A percentile compares a stretch with the other conserved stretches of the same genome.
phyloP scores from a whole-genome alignment of 2,113 vertebrate genomes.

The Burhinus bistriatus region DNA sequence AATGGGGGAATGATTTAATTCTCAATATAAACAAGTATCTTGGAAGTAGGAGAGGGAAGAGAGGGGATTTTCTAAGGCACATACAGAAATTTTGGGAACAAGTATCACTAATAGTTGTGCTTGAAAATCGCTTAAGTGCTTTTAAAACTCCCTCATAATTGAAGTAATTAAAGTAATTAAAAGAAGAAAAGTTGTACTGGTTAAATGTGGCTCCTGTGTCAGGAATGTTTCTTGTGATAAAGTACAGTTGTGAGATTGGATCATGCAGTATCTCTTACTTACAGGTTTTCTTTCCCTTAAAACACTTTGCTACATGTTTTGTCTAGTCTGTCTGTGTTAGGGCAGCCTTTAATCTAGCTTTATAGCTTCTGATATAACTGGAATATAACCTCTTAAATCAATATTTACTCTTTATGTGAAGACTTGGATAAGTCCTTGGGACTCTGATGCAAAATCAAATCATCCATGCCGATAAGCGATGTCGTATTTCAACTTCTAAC shows the following conservation, averaged over 20 bases:
- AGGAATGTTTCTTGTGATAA: not conserved
- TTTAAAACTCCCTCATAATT: not conserved
- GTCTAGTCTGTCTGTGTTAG: not conserved
- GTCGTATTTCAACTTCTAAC: not conserved
- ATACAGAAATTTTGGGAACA: not conserved
- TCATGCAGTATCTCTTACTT: not conserved
- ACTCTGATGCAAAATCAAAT: not conserved
- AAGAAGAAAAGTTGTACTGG: not conserved
- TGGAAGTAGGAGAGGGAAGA: not conserved
- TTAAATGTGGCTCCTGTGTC: not conserved
- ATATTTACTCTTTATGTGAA: not conserved
- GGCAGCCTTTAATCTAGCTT: not conserved
- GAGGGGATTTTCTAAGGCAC: not conserved
- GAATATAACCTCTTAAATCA: not conserved
- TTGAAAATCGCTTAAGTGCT: conserved; percentile 16
- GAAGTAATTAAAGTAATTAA: conserved; percentile 48
- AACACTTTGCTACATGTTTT: conserved; percentile 13
- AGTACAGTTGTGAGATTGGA: not conserved
- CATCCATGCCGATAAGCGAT: rapidly evolving
- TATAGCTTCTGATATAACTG: not conserved
- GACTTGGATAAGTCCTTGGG: not conserved
- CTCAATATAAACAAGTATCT: not conserved
- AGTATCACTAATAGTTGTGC: not conserved
- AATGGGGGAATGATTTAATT: not conserved
- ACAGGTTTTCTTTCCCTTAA: not conserved